Base-by-base conservation (phyloP, 1,140 invertebrate genomes). In the Lutraria rhynchaena region DNA sequence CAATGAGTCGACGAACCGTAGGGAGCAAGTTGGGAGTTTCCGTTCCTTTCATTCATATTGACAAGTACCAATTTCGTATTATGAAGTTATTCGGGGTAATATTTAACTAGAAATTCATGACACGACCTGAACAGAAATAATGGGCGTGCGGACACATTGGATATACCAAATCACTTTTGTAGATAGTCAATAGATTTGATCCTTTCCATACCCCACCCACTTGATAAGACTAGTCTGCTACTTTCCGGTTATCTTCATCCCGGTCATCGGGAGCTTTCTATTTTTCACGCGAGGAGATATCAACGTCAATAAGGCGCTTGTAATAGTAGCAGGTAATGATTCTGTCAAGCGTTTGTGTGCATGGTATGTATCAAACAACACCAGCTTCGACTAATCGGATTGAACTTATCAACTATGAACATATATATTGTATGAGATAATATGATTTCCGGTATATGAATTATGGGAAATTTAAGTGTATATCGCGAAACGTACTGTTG, bases 271-370 rank as follows among this genome's bases (percentile, higher is more conserved):
- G 53, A 49, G 65, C 76, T 70, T 80, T 70, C 76, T 53, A 57
- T 57, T 70, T 78, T 80, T 80, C 76, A 80, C 76, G 76, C 65
- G 35, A 53, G 31, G 37, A 69, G 76, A 80, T 80, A 80, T 44
- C 63, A 24, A 70, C 35, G 76, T 80, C 76, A 70, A 4, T 69
- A 31, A 80, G 76, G 55, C 76, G 76, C 76, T 80, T 70, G 76
- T 70, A 80, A 80, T 35, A 69, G 76, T 49, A 80, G 65, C 63
- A 44, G 24, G 51, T 70, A 80, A 80, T 80, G 60, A 53, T 33
- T 57, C 46, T 69, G 76, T 67, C 61, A 80, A 80, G 31, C 63
- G 33, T 29, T 15, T 27, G 13, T 55, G 65, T 49, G 41, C 76
- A 58, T 80, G 76, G 37, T 41, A 41, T 7, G 37, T 41, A 41